A percentile compares a stretch with the other conserved stretches of the same genome.
These are phyloP conservation scores for Coregonus sp. DNA, from an alignment of 2,797 vertebrate species.

Conservation along the genomic window DNA sequence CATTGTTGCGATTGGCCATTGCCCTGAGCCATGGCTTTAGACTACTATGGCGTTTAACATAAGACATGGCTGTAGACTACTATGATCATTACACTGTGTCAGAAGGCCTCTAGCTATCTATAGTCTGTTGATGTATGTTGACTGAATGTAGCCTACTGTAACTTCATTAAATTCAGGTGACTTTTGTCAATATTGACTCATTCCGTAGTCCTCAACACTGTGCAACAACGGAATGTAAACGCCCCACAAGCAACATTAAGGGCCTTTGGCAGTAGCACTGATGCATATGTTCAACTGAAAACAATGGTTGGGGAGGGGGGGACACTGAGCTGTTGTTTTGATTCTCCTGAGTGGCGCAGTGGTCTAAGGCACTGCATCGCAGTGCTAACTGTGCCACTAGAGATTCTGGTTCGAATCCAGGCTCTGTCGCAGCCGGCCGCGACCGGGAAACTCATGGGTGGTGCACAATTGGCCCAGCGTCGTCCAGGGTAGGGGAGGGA, in stretches of 20 bases:
- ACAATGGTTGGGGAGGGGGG: background rate
- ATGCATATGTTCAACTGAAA: background rate
- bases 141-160: background rate
- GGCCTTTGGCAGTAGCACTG: background rate
- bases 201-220: background rate
- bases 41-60: background rate
- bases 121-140: background rate
- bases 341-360: background rate
- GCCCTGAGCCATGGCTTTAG: background rate
- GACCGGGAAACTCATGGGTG: too few relatives aligned
- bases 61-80: too few relatives aligned
- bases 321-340: background rate
- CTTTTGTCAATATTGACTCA: background rate
- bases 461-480: too few relatives aligned
- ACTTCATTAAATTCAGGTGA: background rate
- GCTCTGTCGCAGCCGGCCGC: too few relatives aligned
- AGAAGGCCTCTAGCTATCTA: background rate
- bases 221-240: background rate
- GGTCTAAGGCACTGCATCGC: too few relatives aligned
- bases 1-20: background rate
- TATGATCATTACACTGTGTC: too few relatives aligned
- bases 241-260: background rate
- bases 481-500: too few relatives aligned
- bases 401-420: too few relatives aligned
- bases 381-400: too few relatives aligned